Evolutionary conservation across 1,140 invertebrate species (phyloP), one percentile per base, ranked within the genome.

Genomic region (Nymphalis io): DNA sequence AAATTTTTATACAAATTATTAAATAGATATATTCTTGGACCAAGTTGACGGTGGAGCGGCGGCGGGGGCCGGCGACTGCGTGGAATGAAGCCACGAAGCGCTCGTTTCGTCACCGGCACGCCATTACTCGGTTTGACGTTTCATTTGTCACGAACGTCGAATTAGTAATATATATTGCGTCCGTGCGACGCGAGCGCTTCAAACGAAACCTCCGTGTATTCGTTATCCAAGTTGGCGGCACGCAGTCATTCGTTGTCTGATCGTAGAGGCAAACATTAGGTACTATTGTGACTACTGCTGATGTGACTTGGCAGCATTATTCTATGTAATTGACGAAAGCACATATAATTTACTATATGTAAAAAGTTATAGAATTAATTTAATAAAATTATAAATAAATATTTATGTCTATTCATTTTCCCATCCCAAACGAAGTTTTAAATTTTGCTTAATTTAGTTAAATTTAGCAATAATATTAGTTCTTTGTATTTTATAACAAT

Each of bases 291-390:
- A 84, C 85, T 82, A 81, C 84, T 88, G 87, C 87, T 82, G 78
- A 81, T 76, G 79, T 76, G 80, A 82, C 71, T 82, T 80, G 81
- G 82, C 85, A 85, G 87, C 87, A 88, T 88, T 84, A 84, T 85
- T 87, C 85, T 82, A 86, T 90, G 85, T 88, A 84, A 87, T 87
- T 90, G 83, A 88, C 80, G 84, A 86, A 87, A 79, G 85, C 87
- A 90, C 85, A 90, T 81, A 82, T 86, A 83, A 88, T 84, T 85
- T 86, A 88, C 82, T 88, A 86, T 87, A 88, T 91, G 87, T 91
- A 89, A 89, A 90, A 90, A 89, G 88, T 89, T 91, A 91, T 89
- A 90, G 89, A 90, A 90, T 89, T 89, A 90, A 91, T 91, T 89
- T 91, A 91, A 91, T 91, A 91, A 89, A 91, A 91, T 89, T 90